Evolutionary conservation across 92 coral and sea anemone species (phyloP).

Genomic region (Epizoanthus stellaris): DNA sequence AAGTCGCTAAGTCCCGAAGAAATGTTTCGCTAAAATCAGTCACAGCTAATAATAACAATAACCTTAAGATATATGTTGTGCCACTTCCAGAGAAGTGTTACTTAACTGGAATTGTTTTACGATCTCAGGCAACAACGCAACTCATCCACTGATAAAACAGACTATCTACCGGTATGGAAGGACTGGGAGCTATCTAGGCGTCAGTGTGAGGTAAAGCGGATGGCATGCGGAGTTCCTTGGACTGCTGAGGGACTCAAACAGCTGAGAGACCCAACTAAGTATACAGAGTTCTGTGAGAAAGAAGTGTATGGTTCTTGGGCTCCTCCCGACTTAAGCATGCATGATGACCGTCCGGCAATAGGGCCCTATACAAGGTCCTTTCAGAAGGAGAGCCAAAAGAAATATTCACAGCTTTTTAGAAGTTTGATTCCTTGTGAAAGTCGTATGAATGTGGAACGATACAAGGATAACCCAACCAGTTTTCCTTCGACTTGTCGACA

Average conservation of each 20-base stretch:
- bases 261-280: slow-evolving; percentile 68
- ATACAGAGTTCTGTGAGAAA: slow-evolving; percentile 74
- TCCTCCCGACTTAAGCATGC: slow-evolving; percentile 55
- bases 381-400: slow-evolving; percentile 53
- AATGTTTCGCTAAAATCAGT: too few relatives aligned
- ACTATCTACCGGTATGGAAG: slow-evolving; percentile 67
- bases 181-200: slow-evolving; percentile 74
- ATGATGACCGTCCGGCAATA: background rate
- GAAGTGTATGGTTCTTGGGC: slow-evolving; percentile 90
- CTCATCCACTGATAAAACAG: background rate
- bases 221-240: slow-evolving; percentile 88
- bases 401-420: slow-evolving; percentile 52
- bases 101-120: background rate
- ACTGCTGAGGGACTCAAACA: slow-evolving; percentile 64
- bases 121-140: background rate
- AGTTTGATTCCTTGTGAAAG: slow-evolving; percentile 51
- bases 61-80: too few relatives aligned
- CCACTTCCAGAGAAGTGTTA: background rate
- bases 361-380: slow-evolving; percentile 26
- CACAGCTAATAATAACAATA: too few relatives aligned
- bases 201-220: slow-evolving; percentile 56
- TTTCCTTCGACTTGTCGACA: slow-evolving; percentile 73
- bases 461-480: slow-evolving; percentile 48
- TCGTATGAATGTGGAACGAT: background rate
- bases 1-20: too few relatives aligned